These are phyloP conservation scores for Rhingia rostrata DNA, from an alignment of 2,888 invertebrate species.

Conservation along the genomic window DNA sequence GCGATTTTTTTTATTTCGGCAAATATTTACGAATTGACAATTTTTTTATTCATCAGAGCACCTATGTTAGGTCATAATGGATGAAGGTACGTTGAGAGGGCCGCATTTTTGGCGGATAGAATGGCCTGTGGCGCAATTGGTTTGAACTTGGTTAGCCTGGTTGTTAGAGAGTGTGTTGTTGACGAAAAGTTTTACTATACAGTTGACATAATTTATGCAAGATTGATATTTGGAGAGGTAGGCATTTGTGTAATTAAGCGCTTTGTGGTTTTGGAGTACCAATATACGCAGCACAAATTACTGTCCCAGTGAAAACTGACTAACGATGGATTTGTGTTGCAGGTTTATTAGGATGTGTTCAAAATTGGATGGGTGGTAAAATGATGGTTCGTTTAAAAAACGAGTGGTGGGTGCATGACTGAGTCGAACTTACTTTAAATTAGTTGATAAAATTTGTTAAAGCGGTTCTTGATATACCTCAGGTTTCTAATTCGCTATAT, in stretches of 20 bases:
- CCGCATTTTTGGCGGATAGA: slow-evolving; percentile 2
- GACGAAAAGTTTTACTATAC: slow-evolving; percentile 10
- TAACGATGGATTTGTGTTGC: no score
- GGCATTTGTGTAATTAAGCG: slow-evolving; percentile 46
- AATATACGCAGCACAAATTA: neutral
- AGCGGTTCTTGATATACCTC: no score
- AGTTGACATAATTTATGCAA: slow-evolving; percentile 50
- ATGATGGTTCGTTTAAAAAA: no score
- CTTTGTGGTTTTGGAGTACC: neutral
- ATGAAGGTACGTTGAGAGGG: slow-evolving; percentile 24
- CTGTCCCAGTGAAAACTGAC: no score
- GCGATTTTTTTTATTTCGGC: slow-evolving; percentile 21
- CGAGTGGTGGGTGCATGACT: no score
- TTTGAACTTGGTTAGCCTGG: slow-evolving; percentile 26
- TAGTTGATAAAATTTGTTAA: no score
- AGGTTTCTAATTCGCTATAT: no score
- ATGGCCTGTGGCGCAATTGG: slow-evolving; percentile 13
- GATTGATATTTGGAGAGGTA: slow-evolving; percentile 32
- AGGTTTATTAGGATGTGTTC: no score
- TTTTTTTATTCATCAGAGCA: neutral
- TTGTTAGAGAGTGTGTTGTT: slow-evolving; percentile 26
- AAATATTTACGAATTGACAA: slow-evolving; percentile 49
- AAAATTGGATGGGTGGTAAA: no score
- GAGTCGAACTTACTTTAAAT: no score
- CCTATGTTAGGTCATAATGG: slow-evolving; percentile 29